These are phyloP conservation scores for Pimpla rufipes DNA, from an alignment of 2,888 invertebrate genomes.

Conservation along the genomic window DNA sequence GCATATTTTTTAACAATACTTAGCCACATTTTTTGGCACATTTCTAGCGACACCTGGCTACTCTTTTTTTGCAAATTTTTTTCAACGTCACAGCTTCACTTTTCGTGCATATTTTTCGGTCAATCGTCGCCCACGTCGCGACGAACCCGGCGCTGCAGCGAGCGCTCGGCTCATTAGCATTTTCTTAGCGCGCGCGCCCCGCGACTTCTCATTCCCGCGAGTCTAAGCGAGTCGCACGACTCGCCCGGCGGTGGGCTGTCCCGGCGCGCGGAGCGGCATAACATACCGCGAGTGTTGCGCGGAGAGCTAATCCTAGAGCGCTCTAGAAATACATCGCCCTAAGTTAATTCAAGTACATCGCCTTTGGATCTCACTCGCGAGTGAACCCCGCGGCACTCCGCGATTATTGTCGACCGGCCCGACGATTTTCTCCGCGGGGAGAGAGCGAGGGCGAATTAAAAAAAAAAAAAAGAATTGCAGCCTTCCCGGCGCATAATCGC, in stretches of 20 bases:
- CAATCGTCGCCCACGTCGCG: too few species aligned
- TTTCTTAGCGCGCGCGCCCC: background rate
- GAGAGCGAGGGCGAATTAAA: too few species aligned
- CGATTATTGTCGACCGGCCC: too few species aligned
- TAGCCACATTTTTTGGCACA: background rate
- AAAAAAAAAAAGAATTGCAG: background rate
- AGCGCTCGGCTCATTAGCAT: background rate
- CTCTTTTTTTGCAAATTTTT: too few species aligned
- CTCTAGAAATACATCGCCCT: constrained; percentile 81
- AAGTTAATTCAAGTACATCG: constrained; percentile 82
- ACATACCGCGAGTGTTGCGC: constrained; percentile 79
- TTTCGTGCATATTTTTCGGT: too few species aligned
- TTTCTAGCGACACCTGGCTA: too few species aligned
- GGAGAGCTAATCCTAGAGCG: constrained; percentile 80
- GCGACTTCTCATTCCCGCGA: background rate
- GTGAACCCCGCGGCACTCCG: constrained; percentile 4
- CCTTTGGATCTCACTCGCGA: constrained; percentile 69
- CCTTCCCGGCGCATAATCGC: background rate
- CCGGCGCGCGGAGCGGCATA: constrained; percentile 69
- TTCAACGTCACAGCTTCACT: too few species aligned
- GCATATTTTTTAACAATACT: background rate
- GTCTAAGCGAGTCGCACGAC: constrained; percentile 32
- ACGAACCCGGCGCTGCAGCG: too few species aligned
- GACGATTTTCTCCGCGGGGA: too few species aligned
- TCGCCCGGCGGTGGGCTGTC: constrained; percentile 39